Conservation (phyloP, 92 coral and sea anemone genomes). For the Palythoa heliodiscus region DNA sequence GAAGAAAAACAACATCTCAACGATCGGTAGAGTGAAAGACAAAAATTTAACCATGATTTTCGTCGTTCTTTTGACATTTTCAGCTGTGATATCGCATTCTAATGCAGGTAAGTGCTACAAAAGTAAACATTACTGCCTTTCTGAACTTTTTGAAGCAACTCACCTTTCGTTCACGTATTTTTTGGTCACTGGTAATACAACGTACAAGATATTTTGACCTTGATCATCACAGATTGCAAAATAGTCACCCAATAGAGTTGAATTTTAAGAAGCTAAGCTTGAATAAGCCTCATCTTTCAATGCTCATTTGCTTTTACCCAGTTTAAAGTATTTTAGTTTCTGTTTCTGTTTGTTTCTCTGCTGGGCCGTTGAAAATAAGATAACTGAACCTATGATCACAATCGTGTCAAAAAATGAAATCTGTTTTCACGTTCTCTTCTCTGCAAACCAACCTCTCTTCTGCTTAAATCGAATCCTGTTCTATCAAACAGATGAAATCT, state of each 20-base stretch:
- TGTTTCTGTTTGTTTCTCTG: neutral
- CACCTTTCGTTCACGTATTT: neutral
- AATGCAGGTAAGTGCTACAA: conserved; percentile 29
- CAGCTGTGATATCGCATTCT: conserved; percentile 7
- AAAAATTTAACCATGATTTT: conserved; percentile 7
- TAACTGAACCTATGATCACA: neutral
- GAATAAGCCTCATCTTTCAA: neutral
- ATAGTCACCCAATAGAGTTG: neutral
- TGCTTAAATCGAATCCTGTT: neutral
- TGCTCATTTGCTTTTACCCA: neutral
- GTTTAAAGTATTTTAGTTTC: no score
- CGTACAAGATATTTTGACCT: neutral
- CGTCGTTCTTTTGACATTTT: neutral
- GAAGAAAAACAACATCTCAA: neutral
- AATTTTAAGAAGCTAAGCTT: neutral
- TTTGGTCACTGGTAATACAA: neutral
- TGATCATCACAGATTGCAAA: neutral
- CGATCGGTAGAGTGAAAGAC: neutral
- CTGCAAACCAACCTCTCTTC: neutral
- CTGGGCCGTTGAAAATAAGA: neutral
- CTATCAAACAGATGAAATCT: neutral
- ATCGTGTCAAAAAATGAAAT: neutral
- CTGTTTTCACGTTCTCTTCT: neutral
- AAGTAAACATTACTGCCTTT: no score
- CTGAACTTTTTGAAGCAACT: neutral